Conservation (phyloP, 1,140 invertebrate species). For the Triops cancriformis region DNA sequence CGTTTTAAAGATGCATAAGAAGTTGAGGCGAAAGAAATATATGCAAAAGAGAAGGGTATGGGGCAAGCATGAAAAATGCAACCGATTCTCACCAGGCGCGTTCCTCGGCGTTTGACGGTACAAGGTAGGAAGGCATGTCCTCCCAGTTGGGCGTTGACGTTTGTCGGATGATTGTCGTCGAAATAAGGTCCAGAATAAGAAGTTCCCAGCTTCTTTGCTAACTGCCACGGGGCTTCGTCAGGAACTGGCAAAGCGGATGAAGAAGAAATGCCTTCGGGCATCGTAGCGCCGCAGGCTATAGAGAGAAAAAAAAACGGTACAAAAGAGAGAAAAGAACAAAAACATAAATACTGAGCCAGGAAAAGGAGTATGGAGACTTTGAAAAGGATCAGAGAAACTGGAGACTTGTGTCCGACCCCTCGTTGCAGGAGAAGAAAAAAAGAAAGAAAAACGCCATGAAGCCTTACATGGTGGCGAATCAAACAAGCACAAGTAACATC, state of each 20-base stretch:
- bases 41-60: neutral
- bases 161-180: slow-evolving; percentile 15
- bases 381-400: neutral
- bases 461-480: slow-evolving; percentile 1
- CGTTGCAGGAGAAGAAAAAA: neutral
- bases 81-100: slow-evolving; percentile 9
- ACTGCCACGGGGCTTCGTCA: slow-evolving; percentile 2
- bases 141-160: slow-evolving; percentile 14
- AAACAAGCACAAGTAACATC: slow-evolving; percentile 14
- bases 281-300: neutral
- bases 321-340: neutral
- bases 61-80: neutral
- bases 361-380: neutral
- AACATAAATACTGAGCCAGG: neutral
- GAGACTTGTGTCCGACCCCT: neutral
- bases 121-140: slow-evolving; percentile 22
- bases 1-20: neutral
- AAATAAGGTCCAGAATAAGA: slow-evolving; percentile 23
- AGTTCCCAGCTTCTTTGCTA: slow-evolving; percentile 2
- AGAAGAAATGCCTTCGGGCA: neutral
- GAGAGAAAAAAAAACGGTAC: neutral
- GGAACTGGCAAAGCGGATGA: slow-evolving; percentile 4
- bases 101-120: slow-evolving; percentile 20
- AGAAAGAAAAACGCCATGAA: neutral
- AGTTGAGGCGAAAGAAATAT: neutral